Base-by-base conservation (phyloP, 2,888 invertebrate species). In the Callosobruchus maculatus region DNA sequence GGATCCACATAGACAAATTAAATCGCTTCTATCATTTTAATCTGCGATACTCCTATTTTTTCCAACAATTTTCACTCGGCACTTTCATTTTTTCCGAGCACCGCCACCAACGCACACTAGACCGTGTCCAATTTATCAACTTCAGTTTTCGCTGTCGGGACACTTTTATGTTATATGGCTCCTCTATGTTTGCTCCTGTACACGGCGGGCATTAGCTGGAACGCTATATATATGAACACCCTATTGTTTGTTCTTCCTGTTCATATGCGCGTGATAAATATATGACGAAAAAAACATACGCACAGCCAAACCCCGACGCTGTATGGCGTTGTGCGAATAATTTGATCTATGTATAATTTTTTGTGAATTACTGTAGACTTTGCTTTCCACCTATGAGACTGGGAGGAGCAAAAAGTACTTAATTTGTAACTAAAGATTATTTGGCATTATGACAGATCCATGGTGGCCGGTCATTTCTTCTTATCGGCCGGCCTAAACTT, bases 111-210 rank as follows among this genome's bases (percentile, higher is more conserved):
- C 75, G 76, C 75, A 49, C 7, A 49, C 49, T 18, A 49, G 49
- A 49, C 78, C 74, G 73, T 72, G 78, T 78, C 81, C 81, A 82
- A 83, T 83, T 83, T 83, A 83, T 83, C 83, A 83, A 83, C 82
- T 83, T 82, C 82, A 81, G 81, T 81, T 82, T 82, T 80, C 80
- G 81, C 82, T 79, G 78, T 80, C 78, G 78, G 78, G 81, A 81
- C 81, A 83, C 79, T 80, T 79, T 78, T 67, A 77, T 81, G 80
- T 80, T 81, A 80, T 81, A 80, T 81, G 81, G 80, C 72, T 80
- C 80, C 80, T 82, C 80, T 80, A 81, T 81, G 80, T 81, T 81
- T 81, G 81, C 80, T 49, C 49, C 49, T 49, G 49, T 49, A 49
- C 49, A 49, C 13, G 49, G 49, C 49, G 1, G 49, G 49, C 49